Conservation (phyloP, 2,888 invertebrate genomes). For the Microplitis manilae region DNA sequence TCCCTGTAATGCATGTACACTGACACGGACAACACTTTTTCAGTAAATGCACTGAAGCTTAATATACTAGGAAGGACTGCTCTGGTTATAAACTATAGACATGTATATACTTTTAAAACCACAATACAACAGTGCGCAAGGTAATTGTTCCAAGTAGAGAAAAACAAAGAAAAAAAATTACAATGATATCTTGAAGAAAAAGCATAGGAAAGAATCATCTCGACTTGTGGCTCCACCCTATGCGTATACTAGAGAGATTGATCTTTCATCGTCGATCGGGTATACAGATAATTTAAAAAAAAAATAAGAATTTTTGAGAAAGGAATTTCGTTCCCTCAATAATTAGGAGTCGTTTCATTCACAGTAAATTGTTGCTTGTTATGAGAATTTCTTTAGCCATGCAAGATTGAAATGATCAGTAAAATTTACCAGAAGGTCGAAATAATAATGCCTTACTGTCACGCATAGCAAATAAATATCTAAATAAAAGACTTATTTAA, state of each 20-base stretch:
- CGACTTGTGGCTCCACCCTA: background rate
- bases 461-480: background rate
- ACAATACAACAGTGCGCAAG: background rate
- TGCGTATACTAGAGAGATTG: background rate
- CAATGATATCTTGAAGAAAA: background rate
- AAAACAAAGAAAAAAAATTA: background rate
- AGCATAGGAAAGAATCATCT: conserved; percentile 10
- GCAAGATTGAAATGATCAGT: conserved; percentile 12
- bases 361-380: conserved; percentile 18
- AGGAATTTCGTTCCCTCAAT: conserved; percentile 8
- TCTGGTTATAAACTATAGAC: background rate
- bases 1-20: conserved; percentile 30
- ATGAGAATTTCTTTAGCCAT: conserved; percentile 24
- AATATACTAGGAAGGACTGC: conserved; percentile 3
- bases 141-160: conserved; percentile 16
- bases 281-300: conserved; percentile 7
- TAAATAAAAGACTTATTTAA: no score
- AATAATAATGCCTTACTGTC: conserved; percentile 16
- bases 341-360: conserved; percentile 25
- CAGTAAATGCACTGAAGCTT: conserved; percentile 23
- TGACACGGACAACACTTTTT: conserved; percentile 22
- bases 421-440: conserved; percentile 15
- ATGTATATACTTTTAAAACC: background rate
- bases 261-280: background rate
- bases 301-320: background rate